These are phyloP conservation scores for Enteromius anoplus DNA, from an alignment of 2,797 vertebrate species.

Conservation along the genomic window DNA sequence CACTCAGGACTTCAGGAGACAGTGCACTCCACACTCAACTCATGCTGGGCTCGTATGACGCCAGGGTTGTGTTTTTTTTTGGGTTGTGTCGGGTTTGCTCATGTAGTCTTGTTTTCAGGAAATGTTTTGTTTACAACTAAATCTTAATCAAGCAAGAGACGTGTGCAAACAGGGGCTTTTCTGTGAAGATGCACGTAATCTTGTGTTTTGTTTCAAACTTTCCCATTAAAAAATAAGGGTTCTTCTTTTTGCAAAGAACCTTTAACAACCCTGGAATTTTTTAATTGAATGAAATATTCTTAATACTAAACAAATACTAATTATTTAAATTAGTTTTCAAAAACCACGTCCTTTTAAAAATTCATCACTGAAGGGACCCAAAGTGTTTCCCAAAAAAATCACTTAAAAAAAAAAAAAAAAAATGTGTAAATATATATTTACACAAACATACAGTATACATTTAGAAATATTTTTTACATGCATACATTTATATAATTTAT, in stretches of 20 bases:
- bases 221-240: neutral
- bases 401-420: no score
- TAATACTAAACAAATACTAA: no score
- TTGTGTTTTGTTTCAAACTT: neutral
- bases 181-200: neutral
- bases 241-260: neutral
- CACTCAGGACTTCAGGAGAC: slow-evolving; percentile 28
- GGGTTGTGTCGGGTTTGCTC: neutral
- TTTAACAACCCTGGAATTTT: neutral
- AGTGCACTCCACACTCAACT: slow-evolving; percentile 12
- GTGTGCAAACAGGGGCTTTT: neutral
- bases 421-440: no score
- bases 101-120: neutral
- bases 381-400: no score
- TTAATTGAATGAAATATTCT: neutral
- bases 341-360: neutral
- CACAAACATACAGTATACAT: no score
- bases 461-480: no score
- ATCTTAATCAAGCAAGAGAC: neutral
- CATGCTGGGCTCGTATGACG: slow-evolving; percentile 10
- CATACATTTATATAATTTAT: no score
- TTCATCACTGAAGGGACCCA: no score
- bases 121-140: neutral
- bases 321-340: neutral
- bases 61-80: neutral